Base-by-base conservation (phyloP, 2,797 vertebrate species). In the Moxostoma hubbsi region DNA sequence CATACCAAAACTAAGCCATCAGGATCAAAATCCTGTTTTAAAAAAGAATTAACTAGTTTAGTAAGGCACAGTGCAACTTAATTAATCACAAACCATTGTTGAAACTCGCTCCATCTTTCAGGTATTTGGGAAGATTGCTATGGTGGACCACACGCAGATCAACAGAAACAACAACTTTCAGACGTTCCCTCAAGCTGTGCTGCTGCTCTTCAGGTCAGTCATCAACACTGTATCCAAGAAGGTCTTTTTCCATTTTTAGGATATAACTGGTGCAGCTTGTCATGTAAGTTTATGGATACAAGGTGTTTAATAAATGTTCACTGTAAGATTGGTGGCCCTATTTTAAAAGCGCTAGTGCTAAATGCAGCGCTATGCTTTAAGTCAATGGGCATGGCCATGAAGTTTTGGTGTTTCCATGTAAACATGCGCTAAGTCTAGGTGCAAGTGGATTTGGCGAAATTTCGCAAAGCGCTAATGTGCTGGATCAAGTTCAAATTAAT, bases 111-210 rank as follows among this genome's bases (percentile, higher is more conserved):
- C 6, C 9, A 9, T 66, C 49, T 71, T 82, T 74, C 88, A 99
- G 98, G 93, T 99, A 79, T 99, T 99, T 93, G 98, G 98, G 80
- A 99, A 99, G 91, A 89, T 99, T 53, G 98, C 98, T 57, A 98
- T 99, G 98, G 95, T 95, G 88, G 97, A 99, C 70, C 95, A 96
- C 82, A 96, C 95, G 1, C 98, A 99, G 83, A 98, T 99, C 90
- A 99, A 99, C 90, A 94, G 98, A 86, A 99, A 99, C 94, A 99
- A 99, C 92, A 99, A 99, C 92, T 99, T 99, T 91, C 98, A 99
- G 92, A 98, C 97, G 1, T 99, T 99, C 81, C 96, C 95, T 1
- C 97, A 99, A 90, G 97, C 98, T 0, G 97, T 99, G 58, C 93
- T 99, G 0, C 96, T 99, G 65, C 95, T 99, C 51, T 99, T 99